phyloP scores from a whole-genome alignment of 2,888 invertebrate genomes.

The Eupithecia pulchellata region DNA sequence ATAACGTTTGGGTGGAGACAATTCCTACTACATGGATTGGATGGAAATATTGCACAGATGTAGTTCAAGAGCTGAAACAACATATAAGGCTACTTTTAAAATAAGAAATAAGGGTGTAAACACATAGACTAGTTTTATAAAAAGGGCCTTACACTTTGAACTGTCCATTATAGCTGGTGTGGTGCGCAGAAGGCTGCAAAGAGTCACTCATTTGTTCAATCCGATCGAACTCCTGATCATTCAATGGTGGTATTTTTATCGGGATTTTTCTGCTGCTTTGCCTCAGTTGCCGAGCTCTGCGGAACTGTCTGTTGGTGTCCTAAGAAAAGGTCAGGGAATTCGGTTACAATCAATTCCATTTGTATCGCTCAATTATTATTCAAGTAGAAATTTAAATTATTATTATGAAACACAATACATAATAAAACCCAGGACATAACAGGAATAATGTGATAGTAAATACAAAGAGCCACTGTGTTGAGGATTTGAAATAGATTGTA shows the following conservation, averaged over 20 bases:
- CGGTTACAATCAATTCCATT: not conserved
- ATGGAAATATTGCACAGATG: not conserved
- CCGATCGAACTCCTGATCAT: slow-evolving; percentile 56
- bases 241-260: slow-evolving; percentile 57
- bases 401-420: not conserved
- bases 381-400: not conserved
- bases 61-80: not conserved
- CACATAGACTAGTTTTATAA: not conserved
- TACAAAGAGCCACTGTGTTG: not conserved
- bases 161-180: slow-evolving; percentile 66
- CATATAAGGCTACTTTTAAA: not conserved
- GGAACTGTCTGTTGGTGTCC: slow-evolving; percentile 40
- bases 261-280: slow-evolving; percentile 55
- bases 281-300: slow-evolving; percentile 52
- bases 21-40: not conserved
- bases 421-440: not conserved
- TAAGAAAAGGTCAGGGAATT: slow-evolving; percentile 6
- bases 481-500: not conserved
- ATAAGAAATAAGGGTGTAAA: not conserved
- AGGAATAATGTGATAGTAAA: not conserved
- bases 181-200: slow-evolving; percentile 59
- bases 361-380: not conserved
- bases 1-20: not conserved
- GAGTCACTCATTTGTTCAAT: slow-evolving; percentile 70
- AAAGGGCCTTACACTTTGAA: slow-evolving; percentile 70